These are phyloP conservation scores for Mesochorus sp. DNA, from an alignment of 2,888 invertebrate species.

Conservation along the genomic window DNA sequence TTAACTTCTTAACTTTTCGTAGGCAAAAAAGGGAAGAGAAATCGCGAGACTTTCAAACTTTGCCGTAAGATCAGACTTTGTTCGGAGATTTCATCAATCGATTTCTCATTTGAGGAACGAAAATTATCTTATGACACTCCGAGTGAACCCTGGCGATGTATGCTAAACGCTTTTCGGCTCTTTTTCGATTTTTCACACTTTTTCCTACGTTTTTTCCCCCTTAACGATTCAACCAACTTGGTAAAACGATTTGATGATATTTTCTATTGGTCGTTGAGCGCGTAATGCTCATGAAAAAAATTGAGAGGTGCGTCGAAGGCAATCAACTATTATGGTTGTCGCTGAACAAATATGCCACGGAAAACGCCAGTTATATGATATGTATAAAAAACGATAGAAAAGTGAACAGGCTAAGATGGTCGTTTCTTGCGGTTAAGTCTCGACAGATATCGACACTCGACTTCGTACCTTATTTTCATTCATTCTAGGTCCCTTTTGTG, in stretches of 20 bases:
- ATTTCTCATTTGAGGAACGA: conserved; percentile 1
- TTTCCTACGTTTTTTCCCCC: conserved; percentile 3
- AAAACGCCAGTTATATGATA: conserved; percentile 32
- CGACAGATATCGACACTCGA: conserved; percentile 74
- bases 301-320: conserved; percentile 58
- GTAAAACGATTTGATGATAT: conserved; percentile 55
- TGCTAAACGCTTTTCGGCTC: conserved; percentile 33
- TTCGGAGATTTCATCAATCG: conserved; percentile 7
- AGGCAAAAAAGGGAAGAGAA: conserved; percentile 1
- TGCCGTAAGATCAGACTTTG: background rate
- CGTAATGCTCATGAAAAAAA: conserved; percentile 46
- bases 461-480: conserved; percentile 76
- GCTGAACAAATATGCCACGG: conserved; percentile 45
- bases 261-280: conserved; percentile 45
- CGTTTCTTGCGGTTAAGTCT: conserved; percentile 70
- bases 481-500: conserved; percentile 59
- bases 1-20: conserved; percentile 15
- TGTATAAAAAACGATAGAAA: conserved; percentile 3
- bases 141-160: conserved; percentile 5
- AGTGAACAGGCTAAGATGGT: conserved; percentile 43
- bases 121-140: background rate
- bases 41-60: background rate
- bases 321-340: conserved; percentile 61
- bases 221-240: conserved; percentile 47
- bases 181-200: conserved; percentile 36